Evolutionary conservation across 2,797 vertebrate species (phyloP), one percentile per base, ranked within the genome.

Genomic region (Enteromius unitaeniatus): DNA sequence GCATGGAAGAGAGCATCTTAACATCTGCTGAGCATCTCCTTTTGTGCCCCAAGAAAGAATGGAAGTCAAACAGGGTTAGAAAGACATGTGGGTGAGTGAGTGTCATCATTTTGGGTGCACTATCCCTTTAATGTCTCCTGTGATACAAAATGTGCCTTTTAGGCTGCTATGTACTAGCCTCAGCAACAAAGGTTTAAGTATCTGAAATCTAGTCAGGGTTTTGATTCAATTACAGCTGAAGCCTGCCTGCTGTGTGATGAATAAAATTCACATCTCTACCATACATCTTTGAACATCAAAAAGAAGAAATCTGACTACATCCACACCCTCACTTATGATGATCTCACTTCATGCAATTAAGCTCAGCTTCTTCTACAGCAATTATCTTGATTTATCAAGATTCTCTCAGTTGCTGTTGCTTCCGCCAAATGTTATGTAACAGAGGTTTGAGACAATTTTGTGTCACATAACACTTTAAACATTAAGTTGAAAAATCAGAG

Each of bases 401-500:
- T 79, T 81, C 37, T 53, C 67, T 79, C 79, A 75, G 65, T 70
- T 90, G 86, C 64, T 34, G 60, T 75, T 51, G 89, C 88, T 83
- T 72, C 34, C 85, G 45, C 31, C 72, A 53, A 81, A 80, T 64
- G 60, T 87, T 77, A 88, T 47, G 85, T 87, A 88, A 86, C 23
- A 86, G 75, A 53, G 82, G 82, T 86, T 87, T 86, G 31, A 91
- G 85, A 88, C 79, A 87, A 89, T 91, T 88, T 89, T 81, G 70
- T 55, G 81, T 68, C 6, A 15, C 86, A 90, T 85, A 79, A 88
- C 86, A 77, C 82, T 80, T 83, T 90, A 86, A 80, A 91, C 90
- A 89, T 90, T 84, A 75, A 89, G 91, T 91, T 82, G 84, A 86
- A 87, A 91, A 83, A 89, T 89, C 84, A 88, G 83, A 89, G 81